Base-by-base conservation (phyloP, 2,888 invertebrate genomes). In the Schizaphis graminum region DNA sequence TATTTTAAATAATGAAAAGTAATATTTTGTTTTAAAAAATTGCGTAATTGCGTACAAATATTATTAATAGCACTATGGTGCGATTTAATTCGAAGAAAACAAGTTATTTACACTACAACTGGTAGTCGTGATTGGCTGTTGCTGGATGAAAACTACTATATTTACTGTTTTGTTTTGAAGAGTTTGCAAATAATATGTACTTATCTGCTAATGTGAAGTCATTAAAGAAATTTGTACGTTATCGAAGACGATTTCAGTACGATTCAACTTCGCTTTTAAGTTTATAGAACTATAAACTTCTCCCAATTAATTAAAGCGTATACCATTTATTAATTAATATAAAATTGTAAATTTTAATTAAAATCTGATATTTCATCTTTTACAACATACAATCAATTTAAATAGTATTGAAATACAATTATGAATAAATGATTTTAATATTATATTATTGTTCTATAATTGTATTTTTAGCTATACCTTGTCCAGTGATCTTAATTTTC, bases 291-390 rank as follows among this genome's bases (percentile, higher is more conserved):
- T 56, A 53, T 24, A 56, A 88, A 88, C 88, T 88, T 88, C 24
- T 88, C 56, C 56, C 11, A 88, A 88, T 88, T 88, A 88, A 88
- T 88, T 56, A 88, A 56, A 88, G 35, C 35, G 53, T 56, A 87
- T n/a, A 49, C 13, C 2, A 35, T 53, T 35, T 53, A 49, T n/a
- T 53, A 35, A 35, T 53, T 35, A 35, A 49, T 56, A 56, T 56
- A 11, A 88, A n/a, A 88, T 56, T 56, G 35, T 53, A 3, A 35
- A 53, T 41, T 56, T 88, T 56, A 56, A 88, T 88, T 88, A 56
- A 88, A 88, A 56, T 88, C 16, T 53, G 8, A 88, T 88, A 56
- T 53, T 88, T 53, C 3, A 88, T 21, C 53, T 88, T 0, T 5
- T 10, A 16, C n/a, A 35, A 41, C 41, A 11, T 35, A 47, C 28